phyloP scores from a whole-genome alignment of 2,113 vertebrate genomes.

The Nycticebus coucang region DNA sequence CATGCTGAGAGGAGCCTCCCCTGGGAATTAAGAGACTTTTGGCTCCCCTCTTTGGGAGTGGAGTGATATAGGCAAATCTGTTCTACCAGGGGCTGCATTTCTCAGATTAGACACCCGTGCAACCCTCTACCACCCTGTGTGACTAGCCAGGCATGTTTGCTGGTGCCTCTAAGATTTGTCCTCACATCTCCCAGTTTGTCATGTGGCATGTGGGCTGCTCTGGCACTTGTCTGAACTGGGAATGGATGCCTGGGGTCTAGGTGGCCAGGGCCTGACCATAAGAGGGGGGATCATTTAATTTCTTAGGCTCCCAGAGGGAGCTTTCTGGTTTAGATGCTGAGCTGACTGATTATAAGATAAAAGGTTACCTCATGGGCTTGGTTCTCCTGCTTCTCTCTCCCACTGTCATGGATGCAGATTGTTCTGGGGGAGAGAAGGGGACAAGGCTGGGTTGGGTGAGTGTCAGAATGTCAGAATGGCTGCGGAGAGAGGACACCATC shows the following conservation, averaged over 20 bases:
- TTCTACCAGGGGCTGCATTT: background rate
- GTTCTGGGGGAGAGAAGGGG: background rate
- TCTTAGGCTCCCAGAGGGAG: background rate
- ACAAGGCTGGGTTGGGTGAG: background rate
- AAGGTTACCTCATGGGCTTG: background rate
- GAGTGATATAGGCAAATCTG: background rate
- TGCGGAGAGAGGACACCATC: background rate
- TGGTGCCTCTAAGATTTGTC: background rate
- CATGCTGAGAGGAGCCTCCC: rapidly evolving
- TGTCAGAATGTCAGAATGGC: background rate
- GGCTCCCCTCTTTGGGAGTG: background rate
- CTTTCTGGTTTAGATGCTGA: background rate
- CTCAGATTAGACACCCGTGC: background rate
- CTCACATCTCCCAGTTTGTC: background rate
- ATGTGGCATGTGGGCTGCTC: background rate
- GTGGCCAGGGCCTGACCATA: background rate
- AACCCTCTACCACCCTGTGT: background rate
- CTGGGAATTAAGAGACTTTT: background rate
- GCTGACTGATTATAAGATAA: background rate
- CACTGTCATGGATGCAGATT: too few relatives aligned
- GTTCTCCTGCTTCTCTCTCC: background rate
- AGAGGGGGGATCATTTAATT: background rate
- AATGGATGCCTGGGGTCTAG: background rate
- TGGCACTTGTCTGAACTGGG: background rate
- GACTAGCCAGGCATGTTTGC: background rate